Evolutionary conservation across 1,140 invertebrate genomes (phyloP), one percentile per base, ranked within the genome.

Genomic region (Zaprionus kolodkinae): DNA sequence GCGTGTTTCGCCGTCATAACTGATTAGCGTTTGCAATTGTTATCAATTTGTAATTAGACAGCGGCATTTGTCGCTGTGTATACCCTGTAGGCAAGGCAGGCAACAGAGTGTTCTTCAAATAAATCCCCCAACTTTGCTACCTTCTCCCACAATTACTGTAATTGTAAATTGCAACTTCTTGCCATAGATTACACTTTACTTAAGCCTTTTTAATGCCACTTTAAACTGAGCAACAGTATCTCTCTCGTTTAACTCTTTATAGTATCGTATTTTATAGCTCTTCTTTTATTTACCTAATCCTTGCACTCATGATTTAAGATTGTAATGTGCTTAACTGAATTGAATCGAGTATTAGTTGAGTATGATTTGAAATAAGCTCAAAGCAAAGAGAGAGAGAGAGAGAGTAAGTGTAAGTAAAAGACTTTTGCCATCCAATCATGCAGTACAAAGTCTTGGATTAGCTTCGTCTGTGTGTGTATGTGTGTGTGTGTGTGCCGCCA

Each of bases 11-110:
- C 50, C 57, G 15, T 69, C 84, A 83, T 79, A 83, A 84, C 83
- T 87, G 83, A 87, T 87, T 88, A 88, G 72, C 77, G 84, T 67
- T 80, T 43, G 30, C 77, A 87, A 88, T 79, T 77, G 84, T 88
- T 87, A 87, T 87, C 83, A 87, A 87, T 88, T 83, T 88, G 76
- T 76, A 88, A 87, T 87, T 88, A 83, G 66, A 61, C 62, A 70
- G 57, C 55, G 52, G 35, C 67, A 10, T 38, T 30, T 52, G 25
- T 6, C 50, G 62, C 27, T 30, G 27, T 30, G 27, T 4, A 30
- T 30, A 30, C 27, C 27, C 27, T 30, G 6, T 30, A 30, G 27
- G 6, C 71, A 87, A 78, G 80, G 21, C 21, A 83, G 75, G 73
- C 84, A 76, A 67, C 60, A 80, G 27, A 30, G 27, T 30, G 27